These are phyloP conservation scores for Chelonus insularis DNA, from an alignment of 1,140 invertebrate genomes.

Conservation along the genomic window DNA sequence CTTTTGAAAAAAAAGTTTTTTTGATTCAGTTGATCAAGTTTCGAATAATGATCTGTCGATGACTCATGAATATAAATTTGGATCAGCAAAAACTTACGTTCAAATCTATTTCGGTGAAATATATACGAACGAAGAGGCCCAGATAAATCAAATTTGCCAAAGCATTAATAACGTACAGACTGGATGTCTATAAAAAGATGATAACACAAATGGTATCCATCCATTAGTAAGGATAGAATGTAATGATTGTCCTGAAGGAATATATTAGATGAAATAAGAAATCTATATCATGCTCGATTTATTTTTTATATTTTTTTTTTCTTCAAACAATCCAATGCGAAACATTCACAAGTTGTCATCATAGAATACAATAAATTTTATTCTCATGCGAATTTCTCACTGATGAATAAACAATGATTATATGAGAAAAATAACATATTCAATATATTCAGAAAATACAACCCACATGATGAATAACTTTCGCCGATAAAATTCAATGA, in stretches of 20 bases:
- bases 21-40: not conserved
- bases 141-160: slow-evolving; percentile 11
- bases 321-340: too few relatives aligned
- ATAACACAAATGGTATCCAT: slow-evolving; percentile 10
- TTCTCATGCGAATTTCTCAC: not conserved
- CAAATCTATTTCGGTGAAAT: slow-evolving; percentile 10
- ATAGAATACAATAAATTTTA: too few relatives aligned
- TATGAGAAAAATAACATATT: too few relatives aligned
- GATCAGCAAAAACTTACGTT: not conserved
- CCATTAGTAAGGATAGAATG: not conserved
- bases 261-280: not conserved
- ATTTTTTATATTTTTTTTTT: too few relatives aligned
- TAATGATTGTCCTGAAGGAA: not conserved
- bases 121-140: slow-evolving; percentile 9
- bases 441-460: too few relatives aligned
- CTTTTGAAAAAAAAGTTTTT: not conserved
- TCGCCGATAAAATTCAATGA: too few relatives aligned
- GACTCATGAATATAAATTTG: slow-evolving; percentile 6
- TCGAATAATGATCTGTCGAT: not conserved
- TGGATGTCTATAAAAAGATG: slow-evolving; percentile 1
- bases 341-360: too few relatives aligned
- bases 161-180: slow-evolving; percentile 15
- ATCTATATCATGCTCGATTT: not conserved
- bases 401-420: too few relatives aligned
- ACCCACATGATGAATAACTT: too few relatives aligned